A percentile compares a stretch with the other conserved stretches of the same genome.
phyloP scores from a whole-genome alignment of 2,797 vertebrate genomes.

The Rhinoraja longicauda region DNA sequence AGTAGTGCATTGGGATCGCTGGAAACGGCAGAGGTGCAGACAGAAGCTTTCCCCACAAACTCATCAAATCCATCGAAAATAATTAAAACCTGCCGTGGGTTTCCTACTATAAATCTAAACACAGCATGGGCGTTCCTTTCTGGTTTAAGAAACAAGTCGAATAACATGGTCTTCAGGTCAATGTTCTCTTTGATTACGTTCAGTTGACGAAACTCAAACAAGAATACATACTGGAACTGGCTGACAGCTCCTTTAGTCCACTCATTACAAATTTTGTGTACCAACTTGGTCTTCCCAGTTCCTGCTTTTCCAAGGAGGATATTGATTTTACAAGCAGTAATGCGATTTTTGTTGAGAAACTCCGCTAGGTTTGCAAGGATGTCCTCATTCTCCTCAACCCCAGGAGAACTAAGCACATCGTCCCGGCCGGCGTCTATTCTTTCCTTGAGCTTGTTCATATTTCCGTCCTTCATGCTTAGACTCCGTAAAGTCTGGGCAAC shows the following conservation, averaged over 20 bases:
- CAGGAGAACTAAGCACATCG: slow-evolving; percentile 43
- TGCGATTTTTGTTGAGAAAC: slow-evolving; percentile 56
- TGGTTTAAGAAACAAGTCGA: slow-evolving; percentile 63
- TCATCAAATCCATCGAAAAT: slow-evolving; percentile 89
- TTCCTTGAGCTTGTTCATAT: slow-evolving; percentile 45
- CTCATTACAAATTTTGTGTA: slow-evolving; percentile 62
- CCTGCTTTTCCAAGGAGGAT: slow-evolving; percentile 72
- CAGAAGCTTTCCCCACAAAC: slow-evolving; percentile 52
- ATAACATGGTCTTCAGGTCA: slow-evolving; percentile 72
- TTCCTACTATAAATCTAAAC: slow-evolving; percentile 64
- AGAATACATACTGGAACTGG: slow-evolving; percentile 64
- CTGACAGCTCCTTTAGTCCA: slow-evolving; percentile 70
- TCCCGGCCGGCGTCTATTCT: slow-evolving; percentile 43
- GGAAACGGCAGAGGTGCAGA: not conserved
- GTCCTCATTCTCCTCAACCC: slow-evolving; percentile 52
- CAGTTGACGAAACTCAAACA: slow-evolving; percentile 82
- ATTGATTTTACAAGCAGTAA: slow-evolving; percentile 49
- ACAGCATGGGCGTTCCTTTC: slow-evolving; percentile 56
- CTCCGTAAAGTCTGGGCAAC: slow-evolving; percentile 64
- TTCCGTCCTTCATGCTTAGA: slow-evolving; percentile 53
- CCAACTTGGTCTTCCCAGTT: slow-evolving; percentile 78
- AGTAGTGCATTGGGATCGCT: slow-evolving; percentile 42
- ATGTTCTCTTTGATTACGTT: slow-evolving; percentile 61
- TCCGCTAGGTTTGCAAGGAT: slow-evolving; percentile 56
- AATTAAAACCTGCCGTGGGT: slow-evolving; percentile 62